Base-by-base conservation (phyloP, 2,888 invertebrate genomes). In the Eueremaeus valkanovi region DNA sequence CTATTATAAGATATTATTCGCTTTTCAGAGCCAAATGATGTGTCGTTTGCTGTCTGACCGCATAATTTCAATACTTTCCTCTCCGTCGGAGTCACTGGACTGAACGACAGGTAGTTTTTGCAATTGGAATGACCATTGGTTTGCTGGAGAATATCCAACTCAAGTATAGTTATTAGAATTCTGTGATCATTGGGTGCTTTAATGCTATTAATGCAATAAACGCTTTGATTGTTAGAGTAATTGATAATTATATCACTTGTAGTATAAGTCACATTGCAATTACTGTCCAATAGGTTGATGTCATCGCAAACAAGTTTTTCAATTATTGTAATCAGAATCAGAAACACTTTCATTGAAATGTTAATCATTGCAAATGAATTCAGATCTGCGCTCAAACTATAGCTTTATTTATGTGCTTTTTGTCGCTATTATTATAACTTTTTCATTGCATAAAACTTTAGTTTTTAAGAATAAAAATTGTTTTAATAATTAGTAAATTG, bases 261-360 rank as follows among this genome's bases (percentile, higher is more conserved):
- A 58, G 24, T 58, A 29, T 58, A 58, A 58, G 58, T 58, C 24
- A 58, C 58, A 58, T 58, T 58, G 16, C 58, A 58, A 58, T 45
- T 45, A 18, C 45, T 45, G 45, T 45, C 45, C 45, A 3, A 13
- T 45, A 11, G 18, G 3, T 8, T 18, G 3, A 45, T 45, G 6
- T 45, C 16, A 45, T 45, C 3, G 18, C 45, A 18, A 45, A 45
- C 6, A 8, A 18, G 3, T 45, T 11, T 45, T 18, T 6, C 45
- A 45, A 45, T 18, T 45, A 45, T 3, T 45, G 18, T 45, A 18
- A 45, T 18, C 18, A 45, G 16, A 45, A 45, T 18, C 18, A 45
- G 3, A 45, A 18, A 45, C 16, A 45, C 45, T 45, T 45, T 45
- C 9, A 45, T 18, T 16, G 9, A 45, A 18, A 11, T 3, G 9